Conservation (phyloP, 1,140 invertebrate genomes). For the Helicoverpa armigera region DNA sequence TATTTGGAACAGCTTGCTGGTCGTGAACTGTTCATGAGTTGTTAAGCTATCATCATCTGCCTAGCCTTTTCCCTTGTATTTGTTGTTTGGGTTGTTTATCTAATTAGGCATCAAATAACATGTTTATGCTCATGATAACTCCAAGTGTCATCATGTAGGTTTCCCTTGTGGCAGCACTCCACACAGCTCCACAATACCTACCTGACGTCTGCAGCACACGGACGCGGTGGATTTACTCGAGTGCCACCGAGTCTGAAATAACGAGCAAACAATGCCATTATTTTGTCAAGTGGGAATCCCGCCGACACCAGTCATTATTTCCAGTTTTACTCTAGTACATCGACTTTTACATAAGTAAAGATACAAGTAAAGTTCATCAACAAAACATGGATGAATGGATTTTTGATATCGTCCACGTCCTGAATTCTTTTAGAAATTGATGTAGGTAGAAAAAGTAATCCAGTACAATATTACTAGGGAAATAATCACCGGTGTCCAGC, state of each 20-base stretch:
- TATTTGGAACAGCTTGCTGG: no score
- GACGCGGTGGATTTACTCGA: constrained; percentile 72
- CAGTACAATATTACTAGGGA: constrained; percentile 25
- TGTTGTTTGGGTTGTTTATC: no score
- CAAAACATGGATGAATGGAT: no score
- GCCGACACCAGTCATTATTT: constrained; percentile 66
- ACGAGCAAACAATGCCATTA: constrained; percentile 85
- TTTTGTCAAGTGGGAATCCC: constrained; percentile 71
- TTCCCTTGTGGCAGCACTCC: constrained; percentile 5
- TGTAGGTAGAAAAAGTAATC: no score
- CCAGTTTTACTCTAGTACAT: constrained; percentile 7
- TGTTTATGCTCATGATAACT: background rate
- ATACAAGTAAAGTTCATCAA: no score
- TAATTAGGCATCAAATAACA: background rate
- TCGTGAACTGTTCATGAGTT: no score
- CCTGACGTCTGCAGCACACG: constrained; percentile 68
- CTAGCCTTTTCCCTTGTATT: no score
- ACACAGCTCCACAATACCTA: constrained; percentile 68
- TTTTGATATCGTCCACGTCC: no score
- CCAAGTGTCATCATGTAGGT: background rate
- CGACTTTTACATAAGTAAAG: background rate
- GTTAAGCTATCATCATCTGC: no score
- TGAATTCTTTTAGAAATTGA: no score
- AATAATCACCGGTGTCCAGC: constrained; percentile 66
- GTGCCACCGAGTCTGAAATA: constrained; percentile 84